phyloP scores from a whole-genome alignment of 2,888 invertebrate species.

The Cataglyphis altisquamis region DNA sequence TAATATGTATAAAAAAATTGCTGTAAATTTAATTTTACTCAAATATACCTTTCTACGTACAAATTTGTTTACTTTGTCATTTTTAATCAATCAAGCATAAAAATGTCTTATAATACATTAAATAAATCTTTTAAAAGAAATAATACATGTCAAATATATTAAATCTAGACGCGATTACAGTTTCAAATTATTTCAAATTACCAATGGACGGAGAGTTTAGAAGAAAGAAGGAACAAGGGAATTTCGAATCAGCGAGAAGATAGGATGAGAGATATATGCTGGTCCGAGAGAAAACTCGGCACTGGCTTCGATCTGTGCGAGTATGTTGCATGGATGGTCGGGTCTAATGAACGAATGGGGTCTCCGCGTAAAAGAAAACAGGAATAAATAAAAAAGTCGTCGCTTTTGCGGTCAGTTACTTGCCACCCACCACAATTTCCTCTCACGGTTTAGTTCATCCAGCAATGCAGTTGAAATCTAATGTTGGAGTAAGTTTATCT shows the following conservation, averaged over 20 bases:
- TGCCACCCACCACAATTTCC: constrained; percentile 59
- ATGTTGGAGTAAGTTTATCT: constrained; percentile 18
- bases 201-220: constrained; percentile 15
- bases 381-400: constrained; percentile 72
- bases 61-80: not conserved
- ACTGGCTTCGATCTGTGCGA: constrained; percentile 51
- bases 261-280: constrained; percentile 43
- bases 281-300: constrained; percentile 59
- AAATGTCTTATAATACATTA: not conserved
- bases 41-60: not conserved
- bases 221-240: constrained; percentile 29
- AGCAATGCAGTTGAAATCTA: constrained; percentile 46
- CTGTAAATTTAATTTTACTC: not conserved
- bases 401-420: constrained; percentile 80
- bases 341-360: constrained; percentile 79
- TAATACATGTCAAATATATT: not conserved
- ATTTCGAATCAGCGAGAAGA: constrained; percentile 35
- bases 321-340: constrained; percentile 66
- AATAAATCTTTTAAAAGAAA: constrained; percentile 34
- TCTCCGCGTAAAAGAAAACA: constrained; percentile 66
- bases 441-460: constrained; percentile 25
- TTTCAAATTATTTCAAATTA: constrained; percentile 41
- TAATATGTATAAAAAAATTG: not conserved
- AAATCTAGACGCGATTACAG: constrained; percentile 27
- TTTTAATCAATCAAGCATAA: not conserved